Conservation (phyloP, 2,113 vertebrate species). For the Cyprinodon brontotheroides region DNA sequence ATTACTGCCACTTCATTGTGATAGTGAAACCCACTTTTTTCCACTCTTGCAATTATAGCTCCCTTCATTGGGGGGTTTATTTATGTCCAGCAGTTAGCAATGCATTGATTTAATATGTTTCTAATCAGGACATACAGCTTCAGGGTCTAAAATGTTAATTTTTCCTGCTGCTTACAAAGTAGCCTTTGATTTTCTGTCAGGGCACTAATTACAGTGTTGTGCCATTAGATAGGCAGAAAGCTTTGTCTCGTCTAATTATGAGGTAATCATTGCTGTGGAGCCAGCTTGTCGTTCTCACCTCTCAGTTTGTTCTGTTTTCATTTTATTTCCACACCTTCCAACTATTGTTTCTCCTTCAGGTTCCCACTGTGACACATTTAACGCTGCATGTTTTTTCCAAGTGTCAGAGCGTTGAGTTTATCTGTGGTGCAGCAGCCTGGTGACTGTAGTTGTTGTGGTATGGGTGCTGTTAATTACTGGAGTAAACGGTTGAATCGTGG, state of each 20-base stretch:
- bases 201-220: constrained; percentile 98
- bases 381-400: constrained; percentile 48
- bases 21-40: constrained; percentile 69
- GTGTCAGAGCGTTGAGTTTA: constrained; percentile 20
- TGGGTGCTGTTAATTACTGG: constrained; percentile 99
- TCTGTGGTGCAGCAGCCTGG: constrained; percentile 69
- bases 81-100: constrained; percentile 90
- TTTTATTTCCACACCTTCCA: constrained; percentile 85
- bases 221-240: constrained; percentile 93
- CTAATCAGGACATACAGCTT: constrained; percentile 99
- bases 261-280: constrained; percentile 96
- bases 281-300: constrained; percentile 90
- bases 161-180: constrained; percentile 97
- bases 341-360: constrained; percentile 91
- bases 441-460: constrained; percentile 97
- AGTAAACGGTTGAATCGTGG: constrained; percentile 98
- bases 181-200: constrained; percentile 99
- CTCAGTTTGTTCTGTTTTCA: constrained; percentile 84
- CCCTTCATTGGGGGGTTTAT: constrained; percentile 76
- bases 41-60: constrained; percentile 74
- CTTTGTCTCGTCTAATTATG: constrained; percentile 99
- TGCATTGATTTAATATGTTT: constrained; percentile 99
- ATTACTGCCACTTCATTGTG: constrained; percentile 66
- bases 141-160: constrained; percentile 96
- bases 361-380: constrained; percentile 90